Conservation (phyloP, 1,140 invertebrate species). For the Sycophaga agraensis region DNA sequence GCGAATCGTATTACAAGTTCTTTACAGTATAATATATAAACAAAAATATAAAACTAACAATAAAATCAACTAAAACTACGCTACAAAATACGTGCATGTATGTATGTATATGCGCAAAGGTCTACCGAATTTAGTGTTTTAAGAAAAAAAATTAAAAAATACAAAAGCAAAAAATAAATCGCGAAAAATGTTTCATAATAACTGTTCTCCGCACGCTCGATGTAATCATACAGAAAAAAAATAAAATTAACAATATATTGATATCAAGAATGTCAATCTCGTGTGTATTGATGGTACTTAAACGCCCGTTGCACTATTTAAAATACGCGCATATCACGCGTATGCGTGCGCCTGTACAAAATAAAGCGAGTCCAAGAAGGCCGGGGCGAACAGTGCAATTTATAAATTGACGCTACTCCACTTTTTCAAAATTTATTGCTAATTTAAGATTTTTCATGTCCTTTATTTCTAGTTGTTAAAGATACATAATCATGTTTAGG, state of each 20-base stretch:
- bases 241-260: slow-evolving; percentile 31
- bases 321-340: background rate
- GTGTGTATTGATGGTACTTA: slow-evolving; percentile 43
- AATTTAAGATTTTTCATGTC: no score
- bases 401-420: background rate
- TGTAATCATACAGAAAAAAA: slow-evolving; percentile 32
- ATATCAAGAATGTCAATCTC: slow-evolving; percentile 41
- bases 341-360: slow-evolving; percentile 13
- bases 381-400: slow-evolving; percentile 15
- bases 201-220: slow-evolving; percentile 35
- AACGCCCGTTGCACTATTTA: slow-evolving; percentile 26
- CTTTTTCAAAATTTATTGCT: background rate
- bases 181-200: slow-evolving; percentile 25
- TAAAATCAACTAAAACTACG: slow-evolving; percentile 15
- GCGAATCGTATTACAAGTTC: slow-evolving; percentile 31
- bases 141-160: slow-evolving; percentile 9
- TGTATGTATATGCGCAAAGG: background rate
- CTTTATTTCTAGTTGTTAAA: background rate
- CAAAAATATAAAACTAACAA: slow-evolving; percentile 16
- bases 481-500: no score
- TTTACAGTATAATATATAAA: slow-evolving; percentile 9
- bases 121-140: slow-evolving; percentile 26
- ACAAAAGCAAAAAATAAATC: slow-evolving; percentile 9
- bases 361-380: slow-evolving; percentile 19
- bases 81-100: slow-evolving; percentile 2